These are phyloP conservation scores for Brotogeris chrysoptera DNA, from an alignment of 2,797 vertebrate species.

Conservation along the genomic window DNA sequence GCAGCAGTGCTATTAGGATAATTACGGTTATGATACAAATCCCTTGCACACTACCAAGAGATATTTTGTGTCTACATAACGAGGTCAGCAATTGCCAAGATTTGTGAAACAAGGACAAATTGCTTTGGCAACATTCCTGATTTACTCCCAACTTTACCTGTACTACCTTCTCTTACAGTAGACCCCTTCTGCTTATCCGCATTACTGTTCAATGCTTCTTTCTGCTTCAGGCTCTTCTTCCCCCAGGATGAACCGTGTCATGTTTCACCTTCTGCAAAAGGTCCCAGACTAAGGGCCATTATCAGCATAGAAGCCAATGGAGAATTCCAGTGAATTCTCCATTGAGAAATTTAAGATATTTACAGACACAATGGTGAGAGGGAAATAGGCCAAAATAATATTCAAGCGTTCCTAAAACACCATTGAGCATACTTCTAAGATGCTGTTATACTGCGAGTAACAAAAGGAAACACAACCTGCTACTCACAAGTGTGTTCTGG, in stretches of 20 bases:
- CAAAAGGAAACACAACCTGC: background rate
- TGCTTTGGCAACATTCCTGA: background rate
- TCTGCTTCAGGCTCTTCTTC: background rate
- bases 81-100: background rate
- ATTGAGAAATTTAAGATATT: background rate
- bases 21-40: background rate
- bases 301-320: background rate
- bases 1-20: constrained; percentile 27
- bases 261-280: background rate
- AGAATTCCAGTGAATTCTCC: background rate
- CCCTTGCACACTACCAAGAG: background rate
- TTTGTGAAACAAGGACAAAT: background rate
- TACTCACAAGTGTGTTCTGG: background rate
- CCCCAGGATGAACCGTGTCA: background rate
- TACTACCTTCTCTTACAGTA: background rate
- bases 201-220: background rate
- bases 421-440: background rate
- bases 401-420: background rate
- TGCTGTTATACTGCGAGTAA: background rate
- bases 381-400: background rate
- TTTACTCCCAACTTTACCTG: background rate
- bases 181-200: background rate
- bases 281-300: background rate
- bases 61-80: background rate
- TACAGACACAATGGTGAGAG: background rate